Base-by-base conservation (phyloP, 2,888 invertebrate species). In the Drosophila barbarae region DNA sequence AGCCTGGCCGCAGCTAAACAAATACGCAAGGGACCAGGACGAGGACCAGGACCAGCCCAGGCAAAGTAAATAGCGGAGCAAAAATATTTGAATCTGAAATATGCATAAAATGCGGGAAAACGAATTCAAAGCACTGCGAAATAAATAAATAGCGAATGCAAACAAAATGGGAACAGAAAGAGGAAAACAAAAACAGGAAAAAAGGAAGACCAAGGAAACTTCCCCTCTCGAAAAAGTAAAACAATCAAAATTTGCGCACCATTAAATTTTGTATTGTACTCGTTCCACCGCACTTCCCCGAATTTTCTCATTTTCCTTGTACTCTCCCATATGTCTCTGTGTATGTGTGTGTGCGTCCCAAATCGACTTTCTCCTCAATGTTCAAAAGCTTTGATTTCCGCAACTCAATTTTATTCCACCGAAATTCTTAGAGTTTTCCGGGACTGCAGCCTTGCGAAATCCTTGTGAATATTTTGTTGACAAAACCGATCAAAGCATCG, bases 181-280 rank as follows among this genome's bases (percentile, higher is more conserved):
- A 18, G 46, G 59, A 39, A 46, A 9, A 39, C 26, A 55, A 26
- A 46, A 44, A 52, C 41, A 55, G 23, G 35, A 26, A 15, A 35
- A 35, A 55, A n/a, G 42, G 15, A 50, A 26, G 59, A 52, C 23
- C 21, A 53, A 58, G 46, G 15, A 58, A 73, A 68, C 42, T 70
- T 67, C 28, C 54, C 69, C 60, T 60, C 64, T 60, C 64, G 53
- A 53, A 71, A 71, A 72, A 72, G 65, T 64, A 67, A 80, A 76
- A 73, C 79, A 82, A 84, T 85, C 71, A 76, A 84, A 85, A 77
- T 77, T 73, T 77, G 69, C 77, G 78, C 78, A 66, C 81, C 84
- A 85, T 84, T 84, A 84, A 84, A 74, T 84, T 63, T 74, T 81
- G 70, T 73, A 78, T 73, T 63, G 77, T 54, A 55, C 53, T 65